Conservation (phyloP, 2,113 vertebrate genomes). For the Neogobius melanostomus region DNA sequence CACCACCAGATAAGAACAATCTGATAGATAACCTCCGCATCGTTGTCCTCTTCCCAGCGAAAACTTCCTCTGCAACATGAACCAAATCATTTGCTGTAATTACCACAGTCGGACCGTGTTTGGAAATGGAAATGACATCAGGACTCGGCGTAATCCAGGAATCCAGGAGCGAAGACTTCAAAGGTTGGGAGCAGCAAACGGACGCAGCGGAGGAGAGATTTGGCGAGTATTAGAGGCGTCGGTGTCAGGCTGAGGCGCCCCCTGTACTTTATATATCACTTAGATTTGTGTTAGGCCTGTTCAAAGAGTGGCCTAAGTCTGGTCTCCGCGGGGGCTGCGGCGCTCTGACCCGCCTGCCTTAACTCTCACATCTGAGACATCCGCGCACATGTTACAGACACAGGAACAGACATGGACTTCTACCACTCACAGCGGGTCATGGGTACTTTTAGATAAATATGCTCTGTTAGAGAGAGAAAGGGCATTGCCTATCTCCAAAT, state of each 20-base stretch:
- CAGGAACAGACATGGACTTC: neutral
- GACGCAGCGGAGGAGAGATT: neutral
- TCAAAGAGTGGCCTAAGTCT: slow-evolving; percentile 18
- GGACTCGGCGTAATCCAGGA: slow-evolving; percentile 2
- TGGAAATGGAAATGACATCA: neutral
- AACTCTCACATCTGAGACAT: slow-evolving; percentile 10
- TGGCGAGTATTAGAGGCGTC: neutral
- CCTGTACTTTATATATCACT: slow-evolving; percentile 2
- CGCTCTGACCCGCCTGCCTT: slow-evolving; percentile 7
- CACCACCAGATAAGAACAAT: too few relatives aligned
- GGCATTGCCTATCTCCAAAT: too few relatives aligned
- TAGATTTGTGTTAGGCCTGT: slow-evolving; percentile 7
- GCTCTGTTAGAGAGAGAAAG: neutral
- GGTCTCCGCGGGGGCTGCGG: slow-evolving; percentile 17
- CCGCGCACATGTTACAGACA: neutral
- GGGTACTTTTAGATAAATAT: neutral
- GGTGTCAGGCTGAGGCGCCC: slow-evolving; percentile 6
- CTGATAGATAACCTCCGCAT: neutral
- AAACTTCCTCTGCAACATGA: neutral
- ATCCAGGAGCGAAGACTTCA: neutral
- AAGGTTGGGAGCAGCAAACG: slow-evolving; percentile 1
- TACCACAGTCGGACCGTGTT: neutral
- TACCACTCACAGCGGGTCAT: neutral
- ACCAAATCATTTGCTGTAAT: neutral
- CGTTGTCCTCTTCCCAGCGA: neutral